Percentiles rank a stretch among this genome's conserved stretches.
Evolutionary conservation across 2,113 vertebrate species (phyloP).

Genomic region (Canis aureus): DNA sequence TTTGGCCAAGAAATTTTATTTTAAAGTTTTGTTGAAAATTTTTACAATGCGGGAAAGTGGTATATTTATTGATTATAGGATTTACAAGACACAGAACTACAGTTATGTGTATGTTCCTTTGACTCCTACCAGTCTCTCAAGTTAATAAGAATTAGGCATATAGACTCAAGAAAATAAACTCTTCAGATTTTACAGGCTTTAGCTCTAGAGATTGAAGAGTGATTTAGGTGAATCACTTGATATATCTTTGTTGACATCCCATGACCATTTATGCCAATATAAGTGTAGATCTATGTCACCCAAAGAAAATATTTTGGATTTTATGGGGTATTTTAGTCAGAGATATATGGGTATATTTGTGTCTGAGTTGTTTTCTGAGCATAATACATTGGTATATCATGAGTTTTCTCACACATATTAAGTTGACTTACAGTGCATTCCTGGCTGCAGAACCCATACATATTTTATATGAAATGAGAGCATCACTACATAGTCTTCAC

Average conservation of each 20-base stretch:
- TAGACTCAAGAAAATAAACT: constrained; percentile 70
- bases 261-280: constrained; percentile 83
- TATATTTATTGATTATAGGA: constrained; percentile 41
- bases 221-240: constrained; percentile 83
- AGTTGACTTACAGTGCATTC: constrained; percentile 64
- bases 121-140: constrained; percentile 74
- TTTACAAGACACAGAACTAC: constrained; percentile 42
- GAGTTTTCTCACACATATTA: constrained; percentile 70
- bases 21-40: constrained; percentile 14
- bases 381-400: constrained; percentile 64
- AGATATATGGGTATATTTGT: constrained; percentile 75
- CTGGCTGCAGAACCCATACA: constrained; percentile 77
- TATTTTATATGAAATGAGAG: constrained; percentile 82
- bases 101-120: constrained; percentile 54
- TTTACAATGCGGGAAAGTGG: constrained; percentile 1
- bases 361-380: constrained; percentile 63
- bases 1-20: neutral
- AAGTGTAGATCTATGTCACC: constrained; percentile 85
- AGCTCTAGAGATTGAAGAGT: constrained; percentile 81
- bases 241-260: constrained; percentile 84
- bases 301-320: constrained; percentile 85
- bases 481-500: constrained; percentile 67
- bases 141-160: constrained; percentile 78
- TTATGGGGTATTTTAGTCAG: constrained; percentile 81
- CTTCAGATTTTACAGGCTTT: constrained; percentile 81